Base-by-base conservation (phyloP, 2,113 vertebrate genomes). In the Neodontobutis hainanensis region DNA sequence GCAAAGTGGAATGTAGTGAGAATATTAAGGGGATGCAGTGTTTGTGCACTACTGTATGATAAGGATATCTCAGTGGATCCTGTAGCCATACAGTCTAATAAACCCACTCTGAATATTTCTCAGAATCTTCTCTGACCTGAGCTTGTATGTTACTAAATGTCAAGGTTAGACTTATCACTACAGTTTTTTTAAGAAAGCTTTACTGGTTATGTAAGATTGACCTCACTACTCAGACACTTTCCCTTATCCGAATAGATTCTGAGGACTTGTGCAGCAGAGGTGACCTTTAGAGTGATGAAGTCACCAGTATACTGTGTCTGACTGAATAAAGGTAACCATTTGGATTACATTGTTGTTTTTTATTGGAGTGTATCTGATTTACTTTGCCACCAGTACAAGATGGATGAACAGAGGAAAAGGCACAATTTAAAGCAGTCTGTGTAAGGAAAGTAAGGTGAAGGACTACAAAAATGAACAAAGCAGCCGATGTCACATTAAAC, bases 11-110 rank as follows among this genome's bases (percentile, higher is more conserved):
- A 85, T 51, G 50, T 48, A 48, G 57, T 38, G 53, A 73, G 85
- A 89, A 89, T 91, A 86, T 85, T 84, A 88, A 90, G 71, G 76
- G 49, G 66, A 58, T 16, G 19, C 53, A 1, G 44, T 64, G 56
- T 80, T 52, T 9, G 46, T 79, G 67, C 63, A 55, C 44, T 68
- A 73, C 75, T 75, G 53, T 81, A 70, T 73, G 74, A 76, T 61
- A 75, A 65, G 12, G 6, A 70, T 68, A 62, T 64, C 59, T 76
- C 44, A 53, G 45, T 44, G 47, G 48, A 46, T 60, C 55, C 51
- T 8, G 34, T 60, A 11, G 40, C 73, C 47, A 57, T 74, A 27
- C 34, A 11, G 43, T 82, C n/a, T 47, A 27, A 55, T 34, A 3
- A 46, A 36, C 65, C 55, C 42, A 36, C 7, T 38, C 42, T 78